Evolutionary conservation across 2,797 vertebrate genomes (phyloP), one percentile per base, ranked within the genome.

Genomic region (Limosa lapponica): DNA sequence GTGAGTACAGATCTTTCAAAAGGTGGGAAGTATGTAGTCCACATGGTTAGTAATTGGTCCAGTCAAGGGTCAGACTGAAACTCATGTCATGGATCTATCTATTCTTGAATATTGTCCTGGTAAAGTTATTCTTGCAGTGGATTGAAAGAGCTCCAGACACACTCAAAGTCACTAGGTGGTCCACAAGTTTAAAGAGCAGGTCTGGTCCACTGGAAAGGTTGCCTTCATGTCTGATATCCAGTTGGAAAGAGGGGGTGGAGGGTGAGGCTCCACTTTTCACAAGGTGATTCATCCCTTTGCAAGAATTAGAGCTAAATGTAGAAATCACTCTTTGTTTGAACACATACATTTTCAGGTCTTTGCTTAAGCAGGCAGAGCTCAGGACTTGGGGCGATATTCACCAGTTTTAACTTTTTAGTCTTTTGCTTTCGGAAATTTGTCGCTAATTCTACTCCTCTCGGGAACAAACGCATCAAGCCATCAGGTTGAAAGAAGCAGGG

Each of bases 291-390:
- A 0, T 94, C 94, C 96, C 95, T 97, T 97, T 85, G 95, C 95
- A 97, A 97, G 96, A 97, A 97, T 97, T 97, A 97, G 96, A 97
- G 89, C 96, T 97, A 95, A 90, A 97, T 96, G 95, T 95, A 96
- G 96, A 97, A 61, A 97, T 96, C 88, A 96, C 95, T 95, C 84
- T 93, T 96, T 84, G 95, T 51, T 95, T 95, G 94, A 94, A 96
- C 78, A 95, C 36, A 96, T 34, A 92, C 93, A 93, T 92, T 93
- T 91, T 91, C 82, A 96, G 96, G 93, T 87, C 79, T 95, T 94
- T 92, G 84, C 44, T 89, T 93, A 92, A 72, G 59, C 36, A 93
- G 55, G 90, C 92, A 97, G 97, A 97, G 97, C 94, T 95, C 94
- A 95, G 97, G 97, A 97, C 95, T 96, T 97, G 97, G 95, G 94